Conservation (phyloP, 1,140 invertebrate species). For the Pseudoatta argentina region DNA sequence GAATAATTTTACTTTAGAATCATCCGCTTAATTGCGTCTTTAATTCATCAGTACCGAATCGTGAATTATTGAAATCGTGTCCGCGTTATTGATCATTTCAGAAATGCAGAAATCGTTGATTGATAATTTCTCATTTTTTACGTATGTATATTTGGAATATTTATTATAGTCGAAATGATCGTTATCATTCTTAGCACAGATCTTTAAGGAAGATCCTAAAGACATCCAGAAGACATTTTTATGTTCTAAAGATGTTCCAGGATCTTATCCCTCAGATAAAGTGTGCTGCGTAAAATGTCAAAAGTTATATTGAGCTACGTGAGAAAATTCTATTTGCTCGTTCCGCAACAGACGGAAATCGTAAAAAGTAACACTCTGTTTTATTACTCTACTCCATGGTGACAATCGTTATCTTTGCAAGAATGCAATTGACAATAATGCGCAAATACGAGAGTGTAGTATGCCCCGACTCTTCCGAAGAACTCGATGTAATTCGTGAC, state of each 20-base stretch:
- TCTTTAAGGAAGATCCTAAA: too few species aligned
- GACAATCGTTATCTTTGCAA: constrained; percentile 50
- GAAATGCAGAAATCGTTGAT: neutral
- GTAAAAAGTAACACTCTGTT: neutral
- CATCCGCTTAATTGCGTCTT: neutral
- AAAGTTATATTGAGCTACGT: too few species aligned
- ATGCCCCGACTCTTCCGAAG: neutral
- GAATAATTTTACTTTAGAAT: constrained; percentile 15
- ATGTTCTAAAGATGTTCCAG: too few species aligned
- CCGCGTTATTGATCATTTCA: neutral
- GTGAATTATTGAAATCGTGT: neutral
- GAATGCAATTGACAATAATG: constrained; percentile 3
- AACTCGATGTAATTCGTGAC: neutral
- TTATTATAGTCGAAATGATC: constrained; percentile 1
- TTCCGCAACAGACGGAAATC: neutral
- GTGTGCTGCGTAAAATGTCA: too few species aligned
- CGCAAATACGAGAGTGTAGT: neutral
- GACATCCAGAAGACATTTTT: too few species aligned
- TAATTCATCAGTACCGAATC: neutral
- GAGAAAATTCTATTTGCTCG: neutral
- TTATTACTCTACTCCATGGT: neutral
- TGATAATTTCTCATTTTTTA: neutral
- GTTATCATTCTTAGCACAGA: neutral
- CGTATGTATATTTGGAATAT: neutral
- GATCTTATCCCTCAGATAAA: too few species aligned